phyloP scores from a whole-genome alignment of 2,888 invertebrate species.

The Melitaea athalia region DNA sequence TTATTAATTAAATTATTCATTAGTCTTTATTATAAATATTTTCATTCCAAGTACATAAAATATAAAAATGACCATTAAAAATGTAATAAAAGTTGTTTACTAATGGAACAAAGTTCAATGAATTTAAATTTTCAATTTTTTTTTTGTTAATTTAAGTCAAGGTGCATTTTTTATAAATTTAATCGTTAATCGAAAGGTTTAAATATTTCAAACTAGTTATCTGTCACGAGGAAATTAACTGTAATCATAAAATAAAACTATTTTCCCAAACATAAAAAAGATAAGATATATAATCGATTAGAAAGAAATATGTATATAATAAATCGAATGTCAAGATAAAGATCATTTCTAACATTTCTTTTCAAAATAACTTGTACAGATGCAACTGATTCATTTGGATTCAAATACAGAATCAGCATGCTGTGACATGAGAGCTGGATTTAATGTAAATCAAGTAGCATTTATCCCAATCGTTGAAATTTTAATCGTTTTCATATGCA shows the following conservation, averaged over 20 bases:
- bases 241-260: not conserved
- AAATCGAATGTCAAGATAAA: slow-evolving; percentile 5
- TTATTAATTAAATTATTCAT: too few species aligned
- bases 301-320: not conserved
- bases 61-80: too few species aligned
- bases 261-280: slow-evolving; percentile 2
- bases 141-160: not conserved
- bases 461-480: slow-evolving; percentile 37
- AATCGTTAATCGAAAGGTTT: not conserved
- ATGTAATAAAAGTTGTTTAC: too few species aligned
- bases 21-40: too few species aligned
- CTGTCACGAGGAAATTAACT: not conserved
- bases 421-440: slow-evolving; percentile 24
- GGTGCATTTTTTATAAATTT: not conserved
- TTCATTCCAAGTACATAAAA: too few species aligned
- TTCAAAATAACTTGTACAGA: not conserved
- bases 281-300: slow-evolving; percentile 4
- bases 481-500: slow-evolving; percentile 44
- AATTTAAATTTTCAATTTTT: too few species aligned
- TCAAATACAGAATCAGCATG: slow-evolving; percentile 7
- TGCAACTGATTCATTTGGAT: slow-evolving; percentile 5
- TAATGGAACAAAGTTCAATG: too few species aligned
- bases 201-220: not conserved
- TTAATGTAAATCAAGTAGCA: slow-evolving; percentile 35
- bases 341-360: slow-evolving; percentile 7